Conservation (phyloP, 2,113 vertebrate genomes). For the Poeciliopsis occidentalis region DNA sequence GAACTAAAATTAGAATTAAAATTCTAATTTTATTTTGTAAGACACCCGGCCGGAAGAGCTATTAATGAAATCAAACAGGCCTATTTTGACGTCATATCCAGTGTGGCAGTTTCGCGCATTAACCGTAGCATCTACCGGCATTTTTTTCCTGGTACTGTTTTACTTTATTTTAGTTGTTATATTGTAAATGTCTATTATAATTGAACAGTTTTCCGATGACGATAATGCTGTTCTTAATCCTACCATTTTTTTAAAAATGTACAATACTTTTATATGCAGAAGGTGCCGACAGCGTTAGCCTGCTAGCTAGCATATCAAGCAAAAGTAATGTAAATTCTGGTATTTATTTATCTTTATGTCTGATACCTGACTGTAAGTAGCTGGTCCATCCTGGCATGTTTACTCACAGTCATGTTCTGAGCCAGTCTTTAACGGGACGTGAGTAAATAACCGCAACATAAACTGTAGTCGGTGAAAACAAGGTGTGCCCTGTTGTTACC, state of each 20-base stretch:
- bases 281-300: background rate
- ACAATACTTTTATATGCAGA: background rate
- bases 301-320: background rate
- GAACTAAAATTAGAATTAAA: no score
- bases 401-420: background rate
- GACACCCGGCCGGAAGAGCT: background rate
- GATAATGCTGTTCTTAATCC: no score
- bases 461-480: background rate
- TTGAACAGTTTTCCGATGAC: background rate
- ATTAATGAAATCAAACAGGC: background rate
- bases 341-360: background rate
- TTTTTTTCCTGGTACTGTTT: background rate
- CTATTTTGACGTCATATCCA: background rate
- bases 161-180: background rate
- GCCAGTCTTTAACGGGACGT: background rate
- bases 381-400: background rate
- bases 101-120: background rate
- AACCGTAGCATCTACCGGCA: background rate
- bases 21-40: background rate
- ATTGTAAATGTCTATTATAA: background rate
- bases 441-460: background rate
- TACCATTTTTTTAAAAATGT: background rate
- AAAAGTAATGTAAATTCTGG: background rate
- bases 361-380: background rate
- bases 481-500: background rate